A percentile compares a stretch with the other conserved stretches of the same genome.
Evolutionary conservation across 2,797 vertebrate genomes (phyloP).

Genomic region (Acrocephalus scirpaceus): DNA sequence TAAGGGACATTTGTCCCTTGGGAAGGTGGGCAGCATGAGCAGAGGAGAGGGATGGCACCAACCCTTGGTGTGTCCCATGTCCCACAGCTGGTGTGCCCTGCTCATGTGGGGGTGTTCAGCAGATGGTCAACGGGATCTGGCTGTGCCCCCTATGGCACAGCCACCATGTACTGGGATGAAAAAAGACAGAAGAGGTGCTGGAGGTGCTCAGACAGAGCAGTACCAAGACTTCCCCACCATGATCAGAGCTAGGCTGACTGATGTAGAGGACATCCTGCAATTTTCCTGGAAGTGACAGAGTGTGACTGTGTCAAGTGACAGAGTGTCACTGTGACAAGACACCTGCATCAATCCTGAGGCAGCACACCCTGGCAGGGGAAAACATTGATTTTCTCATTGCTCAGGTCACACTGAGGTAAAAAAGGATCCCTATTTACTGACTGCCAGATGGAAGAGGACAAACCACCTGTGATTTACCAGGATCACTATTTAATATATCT

Average conservation of each 20-base stretch:
- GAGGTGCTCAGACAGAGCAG: neutral
- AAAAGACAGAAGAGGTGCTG: neutral
- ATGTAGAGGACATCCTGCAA: neutral
- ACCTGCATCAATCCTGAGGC: neutral
- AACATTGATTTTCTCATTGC: neutral
- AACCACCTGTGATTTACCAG: neutral
- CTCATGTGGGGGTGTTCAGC: accelerated
- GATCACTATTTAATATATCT: neutral
- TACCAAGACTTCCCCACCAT: neutral
- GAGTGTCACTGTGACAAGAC: accelerated
- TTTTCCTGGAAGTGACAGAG: neutral
- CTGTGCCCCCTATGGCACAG: accelerated
- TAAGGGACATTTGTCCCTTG: neutral
- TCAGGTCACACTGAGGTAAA: neutral
- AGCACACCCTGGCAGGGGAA: neutral
- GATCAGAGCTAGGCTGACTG: neutral
- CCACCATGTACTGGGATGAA: accelerated
- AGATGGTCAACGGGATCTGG: neutral
- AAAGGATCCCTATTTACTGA: neutral
- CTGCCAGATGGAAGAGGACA: neutral
- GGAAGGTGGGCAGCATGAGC: accelerated
- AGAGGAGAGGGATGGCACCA: neutral
- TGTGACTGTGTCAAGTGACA: no score
- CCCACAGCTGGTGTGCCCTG: neutral
- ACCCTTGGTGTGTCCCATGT: accelerated